phyloP scores from a whole-genome alignment of 2,113 vertebrate genomes.

The Sebastes schlegelii region DNA sequence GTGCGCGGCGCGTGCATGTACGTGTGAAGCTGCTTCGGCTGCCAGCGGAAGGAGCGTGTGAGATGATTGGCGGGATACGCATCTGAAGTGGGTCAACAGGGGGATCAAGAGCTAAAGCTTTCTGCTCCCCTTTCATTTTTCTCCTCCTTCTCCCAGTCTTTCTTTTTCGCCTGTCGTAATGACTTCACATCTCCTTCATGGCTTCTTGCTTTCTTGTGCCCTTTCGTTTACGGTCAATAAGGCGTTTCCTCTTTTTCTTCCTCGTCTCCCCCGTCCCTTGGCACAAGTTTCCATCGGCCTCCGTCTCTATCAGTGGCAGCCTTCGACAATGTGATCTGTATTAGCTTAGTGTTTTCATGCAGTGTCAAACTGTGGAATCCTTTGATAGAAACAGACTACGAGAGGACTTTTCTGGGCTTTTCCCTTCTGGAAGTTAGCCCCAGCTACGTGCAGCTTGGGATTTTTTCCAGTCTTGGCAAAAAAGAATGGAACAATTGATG shows the following conservation, averaged over 20 bases:
- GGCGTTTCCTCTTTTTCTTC: conserved; percentile 18
- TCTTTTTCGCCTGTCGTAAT: conserved; percentile 48
- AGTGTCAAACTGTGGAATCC: conserved; percentile 68
- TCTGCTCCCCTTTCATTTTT: conserved; percentile 53
- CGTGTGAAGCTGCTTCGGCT: conserved; percentile 46
- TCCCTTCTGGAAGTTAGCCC: conserved; percentile 69
- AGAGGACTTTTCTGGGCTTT: conserved; percentile 68
- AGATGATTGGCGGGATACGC: conserved; percentile 64
- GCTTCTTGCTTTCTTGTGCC: conserved; percentile 20
- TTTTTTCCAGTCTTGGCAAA: conserved; percentile 65
- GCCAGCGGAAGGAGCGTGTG: conserved; percentile 47
- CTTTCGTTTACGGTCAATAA: conserved; percentile 34
- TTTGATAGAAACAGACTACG: conserved; percentile 63
- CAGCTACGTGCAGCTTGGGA: conserved; percentile 57
- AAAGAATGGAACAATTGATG: conserved; percentile 76
- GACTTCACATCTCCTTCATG: conserved; percentile 58
- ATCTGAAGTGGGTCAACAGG: conserved; percentile 74
- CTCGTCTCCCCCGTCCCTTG: conserved; percentile 3
- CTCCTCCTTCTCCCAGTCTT: conserved; percentile 43
- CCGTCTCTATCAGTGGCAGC: conserved; percentile 21
- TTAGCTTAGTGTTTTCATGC: conserved; percentile 58
- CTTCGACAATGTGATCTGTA: conserved; percentile 46
- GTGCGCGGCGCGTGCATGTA: conserved; percentile 25
- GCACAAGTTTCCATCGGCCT: conserved; percentile 47
- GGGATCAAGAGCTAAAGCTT: conserved; percentile 66